phyloP scores from a whole-genome alignment of 2,113 vertebrate genomes.

The Apteryx mantelli region DNA sequence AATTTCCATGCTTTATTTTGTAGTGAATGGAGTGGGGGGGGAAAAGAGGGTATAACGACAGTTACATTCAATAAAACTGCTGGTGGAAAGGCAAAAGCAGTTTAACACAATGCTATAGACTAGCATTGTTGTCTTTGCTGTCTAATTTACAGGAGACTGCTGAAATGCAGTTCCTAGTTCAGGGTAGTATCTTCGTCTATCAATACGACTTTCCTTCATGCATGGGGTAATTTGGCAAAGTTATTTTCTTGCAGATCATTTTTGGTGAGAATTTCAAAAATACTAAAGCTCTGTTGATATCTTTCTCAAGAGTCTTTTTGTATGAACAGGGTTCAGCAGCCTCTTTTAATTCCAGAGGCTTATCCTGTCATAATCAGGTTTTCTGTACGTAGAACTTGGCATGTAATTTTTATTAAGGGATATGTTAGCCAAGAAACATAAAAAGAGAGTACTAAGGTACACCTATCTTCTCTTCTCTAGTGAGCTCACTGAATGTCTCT shows the following conservation, averaged over 20 bases:
- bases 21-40: background rate
- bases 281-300: background rate
- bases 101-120: background rate
- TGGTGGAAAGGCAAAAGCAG: background rate
- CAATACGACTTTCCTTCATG: background rate
- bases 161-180: background rate
- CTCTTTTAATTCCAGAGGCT: background rate
- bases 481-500: background rate
- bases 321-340: accelerated
- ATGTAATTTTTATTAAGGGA: background rate
- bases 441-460: background rate
- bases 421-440: background rate
- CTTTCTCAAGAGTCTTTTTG: background rate
- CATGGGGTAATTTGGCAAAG: background rate
- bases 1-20: background rate
- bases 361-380: background rate
- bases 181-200: background rate
- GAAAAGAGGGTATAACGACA: background rate
- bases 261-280: background rate
- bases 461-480: background rate
- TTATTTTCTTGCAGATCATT: background rate
- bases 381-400: background rate
- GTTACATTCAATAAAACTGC: background rate
- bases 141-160: background rate
- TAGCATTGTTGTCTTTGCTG: background rate